These are phyloP conservation scores for Lysandra coridon DNA, from an alignment of 2,888 invertebrate genomes.

Conservation along the genomic window DNA sequence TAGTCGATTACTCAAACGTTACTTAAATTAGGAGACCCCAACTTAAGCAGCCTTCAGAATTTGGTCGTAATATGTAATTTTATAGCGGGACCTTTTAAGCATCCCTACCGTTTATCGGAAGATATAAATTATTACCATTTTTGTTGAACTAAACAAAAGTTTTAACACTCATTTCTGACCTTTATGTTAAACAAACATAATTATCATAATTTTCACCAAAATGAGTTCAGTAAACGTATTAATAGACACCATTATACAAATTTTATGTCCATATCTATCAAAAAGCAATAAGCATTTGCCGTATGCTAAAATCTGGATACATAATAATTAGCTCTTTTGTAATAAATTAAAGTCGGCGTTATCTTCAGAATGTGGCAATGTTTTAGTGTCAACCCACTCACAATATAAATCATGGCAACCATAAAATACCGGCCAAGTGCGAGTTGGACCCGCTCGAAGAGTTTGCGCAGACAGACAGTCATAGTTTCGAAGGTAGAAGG, in stretches of 20 bases:
- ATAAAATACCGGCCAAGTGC: neutral
- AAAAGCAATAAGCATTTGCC: constrained; percentile 14
- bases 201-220: neutral
- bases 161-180: neutral
- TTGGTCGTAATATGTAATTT: neutral
- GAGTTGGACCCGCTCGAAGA: neutral
- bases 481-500: neutral
- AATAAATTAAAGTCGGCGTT: neutral
- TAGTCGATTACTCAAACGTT: neutral
- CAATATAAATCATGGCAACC: neutral
- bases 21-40: neutral
- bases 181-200: neutral
- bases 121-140: neutral
- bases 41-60: neutral
- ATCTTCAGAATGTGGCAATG: constrained; percentile 3
- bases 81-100: neutral
- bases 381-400: constrained; percentile 17
- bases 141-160: neutral
- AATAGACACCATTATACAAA: constrained; percentile 6
- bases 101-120: neutral
- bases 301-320: constrained; percentile 10
- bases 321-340: neutral
- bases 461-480: neutral
- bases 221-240: neutral
- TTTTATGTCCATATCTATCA: constrained; percentile 1